Evolutionary conservation across 2,888 invertebrate species (phyloP), one percentile per base, ranked within the genome.

Genomic region (Aporophyla nigra): DNA sequence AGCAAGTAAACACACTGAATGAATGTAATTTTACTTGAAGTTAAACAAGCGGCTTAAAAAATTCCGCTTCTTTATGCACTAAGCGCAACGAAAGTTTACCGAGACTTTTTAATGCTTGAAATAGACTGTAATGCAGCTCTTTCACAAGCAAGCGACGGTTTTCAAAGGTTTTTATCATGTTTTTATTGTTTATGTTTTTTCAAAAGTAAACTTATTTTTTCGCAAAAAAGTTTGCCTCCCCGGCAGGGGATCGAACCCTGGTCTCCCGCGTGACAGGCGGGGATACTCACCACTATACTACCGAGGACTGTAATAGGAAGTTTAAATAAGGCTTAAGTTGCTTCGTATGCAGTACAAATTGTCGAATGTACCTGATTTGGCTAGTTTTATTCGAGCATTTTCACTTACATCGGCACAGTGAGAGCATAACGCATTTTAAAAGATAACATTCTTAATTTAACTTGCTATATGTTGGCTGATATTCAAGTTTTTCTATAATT

Each of bases 181-280:
- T 43, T 5, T 40, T n/a, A 33, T 46, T 33, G 12, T 5, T n/a
- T 16, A 24, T 6, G 24, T 16, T 53, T 9, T 65, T 53, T 9
- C 19, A 7, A 33, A 49, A 27, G 12, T 14, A 7, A 14, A 12
- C 1, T 21, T 65, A 6, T 1, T 53, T 24, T 16, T 53, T 12
- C 10, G 33, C 10, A 40, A 40, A 73, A 59, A 40, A 16, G 10
- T 1, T 6, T 5, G 21, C n/a, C 56, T 71, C 71, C 59, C 85
- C 85, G 83, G 87, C 87, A 83, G 88, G 86, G 88, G 87, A 88
- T 88, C 88, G 87, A 88, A 88, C 87, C 88, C 87, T 85, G 87
- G 88, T 88, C 97, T 97, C 96, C 96, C 96, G 96, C 96, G 96
- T 96, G 96, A 96, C 96, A 96, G 96, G 96, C 96, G 96, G 96